A percentile compares a stretch with the other conserved stretches of the same genome.
Conservation (phyloP, 2,797 vertebrate genomes). For the Lycodopsis pacificus region DNA sequence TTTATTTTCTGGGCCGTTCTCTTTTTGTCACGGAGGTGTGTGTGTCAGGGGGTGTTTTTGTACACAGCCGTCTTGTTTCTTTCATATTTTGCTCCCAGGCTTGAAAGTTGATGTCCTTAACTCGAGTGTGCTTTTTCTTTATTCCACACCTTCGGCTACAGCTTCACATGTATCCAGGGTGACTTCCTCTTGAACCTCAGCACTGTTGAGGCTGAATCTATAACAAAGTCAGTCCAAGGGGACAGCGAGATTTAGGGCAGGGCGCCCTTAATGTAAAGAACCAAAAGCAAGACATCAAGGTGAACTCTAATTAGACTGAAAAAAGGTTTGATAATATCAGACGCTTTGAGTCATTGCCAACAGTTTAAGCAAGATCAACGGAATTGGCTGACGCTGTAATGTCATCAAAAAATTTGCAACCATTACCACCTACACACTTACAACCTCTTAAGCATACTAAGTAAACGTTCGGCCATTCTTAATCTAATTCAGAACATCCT, state of each 20-base stretch:
- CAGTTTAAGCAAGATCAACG: constrained; percentile 54
- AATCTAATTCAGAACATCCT: constrained; percentile 37
- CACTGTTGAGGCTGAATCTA: constrained; percentile 10
- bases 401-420: constrained; percentile 69
- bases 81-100: constrained; percentile 52
- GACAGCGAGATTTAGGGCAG: constrained; percentile 27
- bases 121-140: constrained; percentile 36
- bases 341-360: constrained; percentile 30
- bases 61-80: constrained; percentile 16
- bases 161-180: constrained; percentile 28
- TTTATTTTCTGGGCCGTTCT: constrained; percentile 38
- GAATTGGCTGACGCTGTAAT: constrained; percentile 65
- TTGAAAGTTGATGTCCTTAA: constrained; percentile 47
- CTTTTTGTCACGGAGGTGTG: constrained; percentile 32
- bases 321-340: constrained; percentile 15
- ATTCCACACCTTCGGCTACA: constrained; percentile 41
- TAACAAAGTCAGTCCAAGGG: constrained; percentile 32
- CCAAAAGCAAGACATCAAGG: constrained; percentile 11
- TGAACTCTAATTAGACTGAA: constrained; percentile 35
- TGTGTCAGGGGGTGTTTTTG: constrained; percentile 28
- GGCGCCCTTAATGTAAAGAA: constrained; percentile 1
- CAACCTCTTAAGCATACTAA: constrained; percentile 39
- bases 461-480: constrained; percentile 39
- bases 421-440: constrained; percentile 54
- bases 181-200: constrained; percentile 45